Conservation (phyloP, 1,140 invertebrate species). For the Zelostemma sp. region DNA sequence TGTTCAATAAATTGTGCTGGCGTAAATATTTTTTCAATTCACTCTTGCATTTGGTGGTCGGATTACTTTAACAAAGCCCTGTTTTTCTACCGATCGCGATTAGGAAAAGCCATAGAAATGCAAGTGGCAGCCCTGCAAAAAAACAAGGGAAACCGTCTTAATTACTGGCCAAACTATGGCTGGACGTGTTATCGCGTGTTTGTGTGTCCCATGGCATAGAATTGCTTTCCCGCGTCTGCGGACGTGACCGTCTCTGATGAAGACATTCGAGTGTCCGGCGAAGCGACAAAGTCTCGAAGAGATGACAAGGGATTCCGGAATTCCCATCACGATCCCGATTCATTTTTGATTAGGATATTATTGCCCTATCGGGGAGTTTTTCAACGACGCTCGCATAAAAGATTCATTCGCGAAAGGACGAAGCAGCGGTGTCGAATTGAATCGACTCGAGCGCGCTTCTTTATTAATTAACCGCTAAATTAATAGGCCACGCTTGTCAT, state of each 20-base stretch:
- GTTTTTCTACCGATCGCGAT: no score
- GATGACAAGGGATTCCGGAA: slow-evolving; percentile 29
- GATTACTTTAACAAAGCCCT: no score
- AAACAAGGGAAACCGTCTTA: slow-evolving; percentile 38
- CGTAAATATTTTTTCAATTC: no score
- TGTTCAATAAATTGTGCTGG: no score
- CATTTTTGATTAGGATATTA: slow-evolving; percentile 38
- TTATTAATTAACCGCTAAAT: slow-evolving; percentile 44
- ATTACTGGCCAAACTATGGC: slow-evolving; percentile 31
- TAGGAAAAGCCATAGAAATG: no score
- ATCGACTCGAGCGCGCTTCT: slow-evolving; percentile 20
- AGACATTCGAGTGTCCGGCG: slow-evolving; percentile 36
- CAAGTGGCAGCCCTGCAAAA: no score
- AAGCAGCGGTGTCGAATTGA: slow-evolving; percentile 32
- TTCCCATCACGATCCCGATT: slow-evolving; percentile 37
- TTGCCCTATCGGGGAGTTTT: background rate
- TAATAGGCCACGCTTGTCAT: slow-evolving; percentile 19
- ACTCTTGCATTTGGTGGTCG: no score
- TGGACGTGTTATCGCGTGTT: slow-evolving; percentile 25
- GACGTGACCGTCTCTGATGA: slow-evolving; percentile 43
- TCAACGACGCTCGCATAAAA: background rate
- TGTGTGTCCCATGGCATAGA: slow-evolving; percentile 29
- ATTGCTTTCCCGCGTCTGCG: slow-evolving; percentile 32
- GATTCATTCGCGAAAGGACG: background rate
- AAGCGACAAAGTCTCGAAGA: slow-evolving; percentile 24